A percentile compares a stretch with the other conserved stretches of the same genome.
These are phyloP conservation scores for Drosophila pseudotalamancana DNA, from an alignment of 2,888 invertebrate species.

Conservation along the genomic window DNA sequence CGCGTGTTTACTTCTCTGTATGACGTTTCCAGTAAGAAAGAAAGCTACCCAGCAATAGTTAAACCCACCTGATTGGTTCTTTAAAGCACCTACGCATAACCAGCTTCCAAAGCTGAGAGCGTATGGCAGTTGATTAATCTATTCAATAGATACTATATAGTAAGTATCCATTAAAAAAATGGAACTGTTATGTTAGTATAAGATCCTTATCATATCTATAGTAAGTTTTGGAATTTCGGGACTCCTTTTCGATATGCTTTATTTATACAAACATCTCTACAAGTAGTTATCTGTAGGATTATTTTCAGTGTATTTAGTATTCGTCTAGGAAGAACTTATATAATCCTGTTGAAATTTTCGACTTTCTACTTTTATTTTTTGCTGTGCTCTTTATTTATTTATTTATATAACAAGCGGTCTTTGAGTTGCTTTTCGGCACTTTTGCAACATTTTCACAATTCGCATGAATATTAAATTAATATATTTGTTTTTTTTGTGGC, in stretches of 20 bases:
- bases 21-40: constrained; percentile 25
- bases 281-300: too few species aligned
- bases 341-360: not conserved
- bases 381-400: constrained; percentile 41
- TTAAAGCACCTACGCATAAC: too few species aligned
- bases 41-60: not conserved
- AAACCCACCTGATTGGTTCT: not conserved
- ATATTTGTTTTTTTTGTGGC: constrained; percentile 20
- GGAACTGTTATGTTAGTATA: too few species aligned
- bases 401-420: constrained; percentile 45
- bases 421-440: constrained; percentile 35
- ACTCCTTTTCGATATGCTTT: too few species aligned
- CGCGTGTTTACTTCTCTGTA: constrained; percentile 47
- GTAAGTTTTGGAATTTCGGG: too few species aligned
- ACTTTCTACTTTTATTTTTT: constrained; percentile 8
- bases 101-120: too few species aligned
- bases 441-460: constrained; percentile 41
- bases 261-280: too few species aligned
- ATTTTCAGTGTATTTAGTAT: constrained; percentile 19
- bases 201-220: too few species aligned
- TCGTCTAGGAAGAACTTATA: not conserved
- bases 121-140: too few species aligned
- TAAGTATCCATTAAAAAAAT: too few species aligned
- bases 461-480: constrained; percentile 59
- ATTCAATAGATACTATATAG: too few species aligned